Evolutionary conservation across 2,888 invertebrate genomes (phyloP).

Genomic region (Hedya salicella): DNA sequence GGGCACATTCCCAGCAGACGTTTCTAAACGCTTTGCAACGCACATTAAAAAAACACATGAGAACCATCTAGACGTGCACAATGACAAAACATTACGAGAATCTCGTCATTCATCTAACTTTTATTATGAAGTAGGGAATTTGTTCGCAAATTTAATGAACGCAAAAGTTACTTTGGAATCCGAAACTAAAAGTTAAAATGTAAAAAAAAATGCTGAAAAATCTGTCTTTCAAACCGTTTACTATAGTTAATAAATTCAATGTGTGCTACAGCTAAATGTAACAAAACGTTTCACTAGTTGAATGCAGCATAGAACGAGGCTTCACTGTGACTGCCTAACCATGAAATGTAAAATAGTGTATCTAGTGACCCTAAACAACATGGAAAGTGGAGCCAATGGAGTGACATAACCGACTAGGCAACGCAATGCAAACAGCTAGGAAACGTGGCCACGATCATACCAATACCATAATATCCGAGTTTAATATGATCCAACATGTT

Average conservation of each 20-base stretch:
- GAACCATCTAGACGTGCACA: slow-evolving; percentile 6
- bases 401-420: slow-evolving; percentile 47
- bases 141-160: too few species aligned
- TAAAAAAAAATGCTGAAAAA: too few species aligned
- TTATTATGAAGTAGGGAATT: not conserved
- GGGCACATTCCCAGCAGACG: slow-evolving; percentile 21
- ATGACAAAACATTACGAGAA: not conserved
- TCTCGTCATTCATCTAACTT: not conserved
- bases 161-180: too few species aligned
- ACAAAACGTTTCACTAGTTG: too few species aligned
- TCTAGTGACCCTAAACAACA: slow-evolving; percentile 45
- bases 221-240: too few species aligned
- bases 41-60: slow-evolving; percentile 11
- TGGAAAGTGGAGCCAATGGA: slow-evolving; percentile 60
- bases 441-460: slow-evolving; percentile 19
- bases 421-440: slow-evolving; percentile 37
- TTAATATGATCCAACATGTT: not conserved
- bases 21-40: slow-evolving; percentile 24
- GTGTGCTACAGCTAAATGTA: too few species aligned
- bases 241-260: too few species aligned
- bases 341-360: slow-evolving; percentile 51
- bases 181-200: too few species aligned
- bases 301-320: too few species aligned
- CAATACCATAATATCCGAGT: not conserved
- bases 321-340: slow-evolving; percentile 2